Evolutionary conservation across 2,113 vertebrate species (phyloP), one percentile per base, ranked within the genome.

Genomic region (Talpa occidentalis): DNA sequence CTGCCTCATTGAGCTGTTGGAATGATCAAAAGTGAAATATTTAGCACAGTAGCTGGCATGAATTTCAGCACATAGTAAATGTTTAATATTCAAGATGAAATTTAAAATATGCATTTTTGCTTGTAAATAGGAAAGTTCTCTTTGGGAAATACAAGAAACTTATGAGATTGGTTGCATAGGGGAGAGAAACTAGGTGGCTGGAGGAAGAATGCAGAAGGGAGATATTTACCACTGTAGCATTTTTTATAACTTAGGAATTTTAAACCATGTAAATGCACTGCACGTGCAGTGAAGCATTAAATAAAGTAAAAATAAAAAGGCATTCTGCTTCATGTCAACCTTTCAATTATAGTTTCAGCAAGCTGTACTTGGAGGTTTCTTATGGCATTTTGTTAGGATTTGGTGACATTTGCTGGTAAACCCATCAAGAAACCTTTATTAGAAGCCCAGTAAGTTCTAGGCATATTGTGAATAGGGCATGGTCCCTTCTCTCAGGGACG

Each of bases 81-180:
- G 40, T 47, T 85, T 88, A 94, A 88, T 78, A 94, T 88, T 94
- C 89, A 79, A 93, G 91, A 85, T 1, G 6, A 88, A 91, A 52
- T 90, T 95, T 64, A 81, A 96, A 95, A 88, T 95, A 81, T 81
- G 73, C 54, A 88, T 49, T 93, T 92, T 89, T 78, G 40, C 77
- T 95, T 74, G 5, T 81, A 73, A 92, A 91, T 60, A 94, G 21
- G 88, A 77, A 80, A 85, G 7, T 88, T 94, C 6, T 90, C 81
- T 74, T 81, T 69, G 22, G 64, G 84, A 82, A 93, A 67, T 69
- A 88, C 40, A 84, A 62, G 54, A 69, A 94, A 81, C 37, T 67
- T 47, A 49, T 92, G 89, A 86, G 60, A 49, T 67, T 83, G 66
- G 42, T 84, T 78, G 37, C 60, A 67, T 40, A 54, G 44, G 67